Evolutionary conservation across 1,140 invertebrate species (phyloP), one percentile per base, ranked within the genome.

Genomic region (Drosophila ironensis): DNA sequence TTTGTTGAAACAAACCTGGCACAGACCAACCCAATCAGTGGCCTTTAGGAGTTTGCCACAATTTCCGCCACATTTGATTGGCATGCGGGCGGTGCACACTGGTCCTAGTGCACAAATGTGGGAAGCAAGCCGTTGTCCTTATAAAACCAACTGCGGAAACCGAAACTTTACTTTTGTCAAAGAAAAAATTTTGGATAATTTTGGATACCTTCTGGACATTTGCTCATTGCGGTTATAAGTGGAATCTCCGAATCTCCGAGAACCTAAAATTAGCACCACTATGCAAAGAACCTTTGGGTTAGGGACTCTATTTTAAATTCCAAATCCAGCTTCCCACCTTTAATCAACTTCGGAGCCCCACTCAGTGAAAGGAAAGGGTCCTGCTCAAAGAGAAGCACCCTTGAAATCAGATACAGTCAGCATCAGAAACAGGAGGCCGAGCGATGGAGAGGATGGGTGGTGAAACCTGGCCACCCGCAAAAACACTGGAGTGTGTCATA

Each of bases 31-130:
- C 78, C 77, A 82, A 78, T 86, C 77, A 82, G 48, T 40, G 56
- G 71, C 56, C 77, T 78, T 78, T 67, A 86, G 80, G 66, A 86
- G 63, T 60, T 54, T 52, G 52, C 77, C 77, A 78, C 80, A 82
- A 86, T 86, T 82, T 82, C 80, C 77, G 77, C 80, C 69, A 54
- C 59, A 66, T 73, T 86, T 84, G 69, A 71, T 78, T 84, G 73
- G 41, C 63, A 60, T 28, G 30, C 35, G 45, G 22, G 46, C 14
- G 16, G 6, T 12, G 33, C 33, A 37, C 33, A 14, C 14, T 37
- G 33, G 33, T 7, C 16, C 14, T 2, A 37, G 16, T 16, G 40
- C 25, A 27, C 37, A 38, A 12, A 61, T 12, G 7, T 16, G 1
- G 12, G n/a, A 33, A 33, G 25, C 8, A 27, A 9, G 7, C 4